A percentile compares a stretch with the other conserved stretches of the same genome.
phyloP scores from a whole-genome alignment of 2,113 vertebrate genomes.

The Thomomys bottae region DNA sequence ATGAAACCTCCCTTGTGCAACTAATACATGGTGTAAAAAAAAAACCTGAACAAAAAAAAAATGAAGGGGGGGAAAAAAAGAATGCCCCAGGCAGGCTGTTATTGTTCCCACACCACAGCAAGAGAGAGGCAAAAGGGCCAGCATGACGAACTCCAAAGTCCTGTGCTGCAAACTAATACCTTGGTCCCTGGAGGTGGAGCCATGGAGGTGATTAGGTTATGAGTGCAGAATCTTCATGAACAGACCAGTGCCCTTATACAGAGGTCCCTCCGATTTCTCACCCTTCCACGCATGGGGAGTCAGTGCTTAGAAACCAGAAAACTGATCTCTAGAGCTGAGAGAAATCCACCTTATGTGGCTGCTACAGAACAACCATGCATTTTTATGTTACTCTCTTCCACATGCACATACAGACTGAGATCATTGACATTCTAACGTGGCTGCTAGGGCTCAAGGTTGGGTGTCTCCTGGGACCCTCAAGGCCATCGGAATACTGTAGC shows the following conservation, averaged over 20 bases:
- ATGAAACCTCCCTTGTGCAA: too few relatives aligned
- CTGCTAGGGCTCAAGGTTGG: neutral
- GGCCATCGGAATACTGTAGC: too few relatives aligned
- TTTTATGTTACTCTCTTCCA: neutral
- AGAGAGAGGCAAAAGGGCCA: neutral
- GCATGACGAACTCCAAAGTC: rapidly evolving
- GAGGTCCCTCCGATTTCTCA: neutral
- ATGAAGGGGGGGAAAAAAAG: too few relatives aligned
- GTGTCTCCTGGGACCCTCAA: neutral
- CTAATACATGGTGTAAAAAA: too few relatives aligned
- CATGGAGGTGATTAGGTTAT: neutral
- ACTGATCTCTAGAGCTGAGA: neutral
- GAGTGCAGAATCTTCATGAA: neutral
- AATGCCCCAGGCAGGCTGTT: neutral
- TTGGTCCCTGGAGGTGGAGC: neutral
- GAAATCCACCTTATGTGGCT: neutral
- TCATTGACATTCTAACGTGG: neutral
- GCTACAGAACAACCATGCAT: too few relatives aligned
- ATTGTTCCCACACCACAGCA: neutral
- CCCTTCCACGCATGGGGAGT: neutral
- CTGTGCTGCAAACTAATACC: neutral
- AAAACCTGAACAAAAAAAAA: too few relatives aligned
- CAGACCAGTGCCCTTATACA: neutral
- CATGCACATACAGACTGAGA: too few relatives aligned
- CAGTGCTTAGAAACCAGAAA: too few relatives aligned